Base-by-base conservation (phyloP, 2,113 vertebrate genomes). In the Ptilorrhoa leucosticta region DNA sequence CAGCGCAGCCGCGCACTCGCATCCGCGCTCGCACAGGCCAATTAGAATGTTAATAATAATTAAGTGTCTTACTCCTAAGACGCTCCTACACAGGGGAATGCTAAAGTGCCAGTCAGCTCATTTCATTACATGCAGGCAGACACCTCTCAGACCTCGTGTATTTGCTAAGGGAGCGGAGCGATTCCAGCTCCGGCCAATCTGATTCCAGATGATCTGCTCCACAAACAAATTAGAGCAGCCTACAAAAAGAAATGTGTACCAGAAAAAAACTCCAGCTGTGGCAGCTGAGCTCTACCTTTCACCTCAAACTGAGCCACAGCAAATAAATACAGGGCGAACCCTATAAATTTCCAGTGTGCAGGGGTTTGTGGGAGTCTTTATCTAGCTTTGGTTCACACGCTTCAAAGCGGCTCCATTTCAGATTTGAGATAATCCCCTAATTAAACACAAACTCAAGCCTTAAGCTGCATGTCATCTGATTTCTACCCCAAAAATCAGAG, bases 11-110 rank as follows among this genome's bases (percentile, higher is more conserved):
- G 10, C 37, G 10, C 79, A 27, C 80, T 13, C 87, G 9, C 82
- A 80, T 26, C 79, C 28, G 7, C 44, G 8, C 92, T 72, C 42
- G 2, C 79, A 83, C 85, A 40, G 64, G 56, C 93, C 95, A 97
- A 96, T 97, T 97, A 96, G 82, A 96, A 96, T 69, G 87, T 89
- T 94, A 94, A 95, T 87, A 95, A 96, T 97, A 96, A 97, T 97
- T 97, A 97, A 97, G 95, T 86, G 90, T 82, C 90, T 94, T 94
- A 96, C 72, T 97, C 94, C 96, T 95, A 93, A 95, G 96, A 97
- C 71, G 17, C 93, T 95, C 79, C 82, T 86, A 86, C 95, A 95
- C 96, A 93, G 61, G 95, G 94, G 97, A 97, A 83, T 14, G 80
- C 90, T 92, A 47, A 96, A 92, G 94, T 94, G 93, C 91, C 91